A percentile compares a stretch with the other conserved stretches of the same genome.
Evolutionary conservation across 2,888 invertebrate genomes (phyloP).

Genomic region (Norana najaformis): DNA sequence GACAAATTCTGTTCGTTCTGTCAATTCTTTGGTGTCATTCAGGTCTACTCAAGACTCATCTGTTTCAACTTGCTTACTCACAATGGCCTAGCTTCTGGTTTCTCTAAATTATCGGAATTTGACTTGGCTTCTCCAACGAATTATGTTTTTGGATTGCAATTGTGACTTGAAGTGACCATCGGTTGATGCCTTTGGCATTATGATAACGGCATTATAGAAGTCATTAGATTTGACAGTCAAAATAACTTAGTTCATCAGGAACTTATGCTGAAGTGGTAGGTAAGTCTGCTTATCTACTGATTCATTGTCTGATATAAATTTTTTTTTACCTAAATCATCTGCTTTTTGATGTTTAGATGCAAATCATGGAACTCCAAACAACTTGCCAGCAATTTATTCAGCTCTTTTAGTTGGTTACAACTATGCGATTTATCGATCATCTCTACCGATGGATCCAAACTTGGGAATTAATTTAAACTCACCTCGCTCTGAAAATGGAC

Average conservation of each 20-base stretch:
- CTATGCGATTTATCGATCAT: not conserved
- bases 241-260: not conserved
- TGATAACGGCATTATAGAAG: no score
- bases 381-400: not conserved
- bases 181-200: no score
- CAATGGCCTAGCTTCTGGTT: no score
- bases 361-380: constrained; percentile 17
- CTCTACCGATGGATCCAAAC: not conserved
- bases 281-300: not conserved
- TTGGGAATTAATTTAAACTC: not conserved
- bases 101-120: no score
- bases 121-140: no score
- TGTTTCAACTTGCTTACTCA: no score
- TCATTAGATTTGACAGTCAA: not conserved
- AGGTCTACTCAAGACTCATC: no score
- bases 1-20: no score
- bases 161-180: no score
- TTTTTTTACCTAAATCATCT: not conserved
- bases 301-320: not conserved
- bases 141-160: no score
- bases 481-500: constrained; percentile 7
- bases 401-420: not conserved
- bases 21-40: no score
- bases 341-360: not conserved
- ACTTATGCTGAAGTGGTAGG: not conserved